Percentiles rank a stretch among this genome's conserved stretches.
phyloP scores from a whole-genome alignment of 2,113 vertebrate genomes.

The Mus musculus region DNA sequence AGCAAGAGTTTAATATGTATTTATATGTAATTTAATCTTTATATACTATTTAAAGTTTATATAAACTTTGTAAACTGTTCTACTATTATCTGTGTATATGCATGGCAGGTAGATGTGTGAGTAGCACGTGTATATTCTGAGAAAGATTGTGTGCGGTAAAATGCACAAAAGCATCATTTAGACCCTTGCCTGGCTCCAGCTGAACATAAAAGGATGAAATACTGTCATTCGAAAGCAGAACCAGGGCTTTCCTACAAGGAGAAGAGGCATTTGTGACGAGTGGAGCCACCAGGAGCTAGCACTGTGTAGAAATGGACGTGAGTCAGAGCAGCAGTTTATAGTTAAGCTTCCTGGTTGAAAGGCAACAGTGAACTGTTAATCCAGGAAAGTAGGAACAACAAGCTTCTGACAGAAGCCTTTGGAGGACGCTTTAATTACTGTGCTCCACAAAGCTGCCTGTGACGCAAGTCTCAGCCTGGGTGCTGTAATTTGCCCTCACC shows the following conservation, averaged over 20 bases:
- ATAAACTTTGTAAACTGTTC: background rate
- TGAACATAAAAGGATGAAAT: background rate
- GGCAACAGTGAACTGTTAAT: conserved; percentile 40
- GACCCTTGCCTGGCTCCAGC: background rate
- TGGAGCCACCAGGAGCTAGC: background rate
- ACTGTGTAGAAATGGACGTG: background rate
- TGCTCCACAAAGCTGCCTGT: conserved; percentile 24
- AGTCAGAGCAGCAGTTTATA: background rate
- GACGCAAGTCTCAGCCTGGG: background rate
- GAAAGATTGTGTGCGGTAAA: background rate
- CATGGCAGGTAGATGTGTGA: too few relatives aligned
- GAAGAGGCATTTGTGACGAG: background rate
- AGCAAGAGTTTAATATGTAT: background rate
- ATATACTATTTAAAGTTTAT: too few relatives aligned
- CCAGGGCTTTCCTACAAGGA: background rate
- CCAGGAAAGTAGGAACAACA: conserved; percentile 21
- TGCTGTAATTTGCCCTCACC: background rate
- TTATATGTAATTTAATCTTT: background rate
- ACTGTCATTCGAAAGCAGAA: background rate
- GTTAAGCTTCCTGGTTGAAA: conserved; percentile 56
- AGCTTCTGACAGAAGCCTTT: background rate
- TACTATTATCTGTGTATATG: background rate
- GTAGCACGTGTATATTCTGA: background rate
- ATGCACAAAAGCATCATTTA: background rate
- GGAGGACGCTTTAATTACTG: conserved; percentile 53